Evolutionary conservation across 2,797 vertebrate genomes (phyloP).

Genomic region (Cuniculus paca): DNA sequence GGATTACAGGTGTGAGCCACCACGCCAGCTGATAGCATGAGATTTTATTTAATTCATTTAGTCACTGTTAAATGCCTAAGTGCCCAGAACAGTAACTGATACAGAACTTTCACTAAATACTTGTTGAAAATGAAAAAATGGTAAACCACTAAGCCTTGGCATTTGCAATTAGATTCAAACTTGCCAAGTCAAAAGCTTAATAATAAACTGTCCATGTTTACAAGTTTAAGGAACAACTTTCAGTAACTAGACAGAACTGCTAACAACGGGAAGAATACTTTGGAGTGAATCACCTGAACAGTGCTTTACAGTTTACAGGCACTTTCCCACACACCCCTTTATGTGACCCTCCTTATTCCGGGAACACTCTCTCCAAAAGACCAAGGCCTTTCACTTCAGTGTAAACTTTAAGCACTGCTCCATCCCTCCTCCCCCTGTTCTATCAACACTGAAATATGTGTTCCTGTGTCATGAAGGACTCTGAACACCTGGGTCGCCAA

Average conservation of each 20-base stretch:
- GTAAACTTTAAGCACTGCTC: not conserved
- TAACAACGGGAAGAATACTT: not conserved
- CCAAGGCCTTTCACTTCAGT: not conserved
- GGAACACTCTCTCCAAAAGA: not conserved
- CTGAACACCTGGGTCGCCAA: not conserved
- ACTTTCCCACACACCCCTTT: not conserved
- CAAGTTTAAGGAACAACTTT: conserved; percentile 12
- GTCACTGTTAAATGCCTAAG: not conserved
- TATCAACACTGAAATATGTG: not conserved
- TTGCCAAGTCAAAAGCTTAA: conserved; percentile 17
- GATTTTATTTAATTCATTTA: conserved; percentile 10
- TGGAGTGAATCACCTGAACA: not conserved
- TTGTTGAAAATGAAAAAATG: not conserved
- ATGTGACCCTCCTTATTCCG: not conserved
- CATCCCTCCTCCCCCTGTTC: not conserved
- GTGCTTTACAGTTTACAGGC: not conserved
- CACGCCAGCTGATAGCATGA: too few relatives aligned
- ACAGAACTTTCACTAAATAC: not conserved
- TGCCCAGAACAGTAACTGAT: not conserved
- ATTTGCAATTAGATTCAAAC: conserved; percentile 34
- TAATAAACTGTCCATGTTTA: not conserved
- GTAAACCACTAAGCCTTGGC: not conserved
- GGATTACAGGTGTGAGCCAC: too few relatives aligned
- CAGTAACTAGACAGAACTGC: not conserved
- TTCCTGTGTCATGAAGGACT: not conserved